phyloP scores from a whole-genome alignment of 2,113 vertebrate species.

The Tychaedon coryphoeus region DNA sequence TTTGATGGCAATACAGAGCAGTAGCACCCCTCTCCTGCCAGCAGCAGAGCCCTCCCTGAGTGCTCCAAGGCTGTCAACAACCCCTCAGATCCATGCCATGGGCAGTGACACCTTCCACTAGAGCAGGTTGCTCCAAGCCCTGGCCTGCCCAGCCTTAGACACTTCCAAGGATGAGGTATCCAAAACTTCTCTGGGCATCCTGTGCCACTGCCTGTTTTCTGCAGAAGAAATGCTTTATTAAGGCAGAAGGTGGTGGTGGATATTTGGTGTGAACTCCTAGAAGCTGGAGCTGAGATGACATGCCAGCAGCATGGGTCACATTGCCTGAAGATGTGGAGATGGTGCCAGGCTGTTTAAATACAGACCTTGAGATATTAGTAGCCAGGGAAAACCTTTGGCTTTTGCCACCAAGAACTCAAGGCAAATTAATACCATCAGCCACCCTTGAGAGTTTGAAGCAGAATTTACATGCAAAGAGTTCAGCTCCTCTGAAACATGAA shows the following conservation, averaged over 20 bases:
- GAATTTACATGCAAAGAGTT: neutral
- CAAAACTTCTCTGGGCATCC: neutral
- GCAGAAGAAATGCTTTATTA: neutral
- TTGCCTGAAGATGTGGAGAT: neutral
- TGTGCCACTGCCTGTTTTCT: neutral
- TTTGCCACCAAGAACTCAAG: neutral
- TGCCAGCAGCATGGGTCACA: neutral
- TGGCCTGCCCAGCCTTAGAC: accelerated
- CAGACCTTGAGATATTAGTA: neutral
- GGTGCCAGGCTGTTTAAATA: neutral
- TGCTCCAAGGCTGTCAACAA: neutral
- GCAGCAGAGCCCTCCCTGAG: neutral
- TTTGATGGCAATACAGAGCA: neutral
- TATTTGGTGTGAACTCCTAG: accelerated
- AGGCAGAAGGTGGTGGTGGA: neutral
- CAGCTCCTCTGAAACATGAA: neutral
- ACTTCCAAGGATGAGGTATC: neutral
- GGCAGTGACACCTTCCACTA: neutral
- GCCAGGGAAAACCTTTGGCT: neutral
- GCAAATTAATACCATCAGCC: neutral
- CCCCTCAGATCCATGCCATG: neutral
- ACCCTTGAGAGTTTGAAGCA: neutral
- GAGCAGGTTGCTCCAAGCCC: neutral
- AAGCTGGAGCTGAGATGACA: neutral
- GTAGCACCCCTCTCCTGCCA: neutral